Evolutionary conservation across 2,797 vertebrate species (phyloP), one percentile per base, ranked within the genome.

Genomic region (Falco columbarius): DNA sequence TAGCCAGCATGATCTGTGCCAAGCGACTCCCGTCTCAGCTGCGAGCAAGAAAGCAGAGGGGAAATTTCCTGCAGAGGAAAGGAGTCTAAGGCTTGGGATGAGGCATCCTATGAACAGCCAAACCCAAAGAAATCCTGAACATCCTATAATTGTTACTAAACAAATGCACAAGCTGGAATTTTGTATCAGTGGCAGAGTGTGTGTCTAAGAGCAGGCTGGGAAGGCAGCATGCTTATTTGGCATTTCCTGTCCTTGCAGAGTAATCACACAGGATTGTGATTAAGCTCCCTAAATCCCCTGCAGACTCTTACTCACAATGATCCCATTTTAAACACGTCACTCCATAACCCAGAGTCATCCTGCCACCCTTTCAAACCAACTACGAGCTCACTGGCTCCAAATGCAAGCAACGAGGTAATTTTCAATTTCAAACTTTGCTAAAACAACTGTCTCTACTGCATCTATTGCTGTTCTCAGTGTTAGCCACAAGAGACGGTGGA

Each of bases 221-320:
- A 65, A 81, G 47, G 83, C 30, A 82, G 86, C 52, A 7, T 42
- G 95, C 94, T 96, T 77, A 91, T 95, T 92, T 87, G 93, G 90
- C 90, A 92, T 85, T 96, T 97, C 94, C 95, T 92, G 94, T 82
- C 83, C 92, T 74, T 8, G 56, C 86, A 84, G 36, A 94, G 81
- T 92, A 95, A 97, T 95, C 93, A 44, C 89, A 71, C 0, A 8
- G 95, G 93, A 97, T 95, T 96, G 92, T 17, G 42, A 44, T 38
- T 97, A 95, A 97, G 90, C 95, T 93, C 83, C 92, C 92, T 80
- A 95, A 95, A 96, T 96, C 93, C 95, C 92, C 84, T 80, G 90
- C 90, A 94, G 94, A 55, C 95, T 96, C 93, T 92, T 92, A 12
- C 90, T 94, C 95, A 93, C 82, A 90, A 56, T 75, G 91, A 96